A percentile compares a stretch with the other conserved stretches of the same genome.
Evolutionary conservation across 2,113 vertebrate species (phyloP).

Genomic region (Austrofundulus limnaeus): DNA sequence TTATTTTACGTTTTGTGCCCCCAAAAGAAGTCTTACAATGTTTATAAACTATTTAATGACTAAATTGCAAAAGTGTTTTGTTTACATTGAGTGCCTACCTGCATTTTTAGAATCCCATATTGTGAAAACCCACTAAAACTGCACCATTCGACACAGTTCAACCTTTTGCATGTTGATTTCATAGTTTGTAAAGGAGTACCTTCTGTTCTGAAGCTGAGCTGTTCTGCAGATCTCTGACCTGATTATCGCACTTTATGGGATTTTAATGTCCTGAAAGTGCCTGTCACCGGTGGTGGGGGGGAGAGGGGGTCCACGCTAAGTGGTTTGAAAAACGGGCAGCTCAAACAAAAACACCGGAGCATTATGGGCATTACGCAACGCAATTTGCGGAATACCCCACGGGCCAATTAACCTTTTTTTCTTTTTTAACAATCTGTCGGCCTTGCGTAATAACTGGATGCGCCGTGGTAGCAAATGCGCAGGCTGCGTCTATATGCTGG

Average conservation of each 20-base stretch:
- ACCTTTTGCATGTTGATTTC: no score
- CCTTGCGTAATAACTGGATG: conserved; percentile 57
- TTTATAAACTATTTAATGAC: no score
- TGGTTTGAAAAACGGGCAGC: conserved; percentile 32
- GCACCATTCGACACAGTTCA: no score
- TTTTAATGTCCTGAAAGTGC: conserved; percentile 35
- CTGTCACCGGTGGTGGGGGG: neutral
- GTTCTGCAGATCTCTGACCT: conserved; percentile 37
- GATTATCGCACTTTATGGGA: conserved; percentile 58
- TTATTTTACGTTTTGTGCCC: no score
- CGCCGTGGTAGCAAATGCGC: conserved; percentile 48
- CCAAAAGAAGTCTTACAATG: no score
- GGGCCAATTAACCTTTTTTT: conserved; percentile 66
- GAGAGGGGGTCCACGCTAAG: conserved; percentile 18
- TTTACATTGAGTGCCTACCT: no score
- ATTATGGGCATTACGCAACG: conserved; percentile 66
- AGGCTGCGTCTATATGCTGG: conserved; percentile 31
- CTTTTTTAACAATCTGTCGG: conserved; percentile 42
- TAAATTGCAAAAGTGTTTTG: no score
- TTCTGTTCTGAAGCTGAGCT: conserved; percentile 11
- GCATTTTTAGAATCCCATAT: no score
- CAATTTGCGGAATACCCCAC: conserved; percentile 58
- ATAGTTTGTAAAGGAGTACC: no score
- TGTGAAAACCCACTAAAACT: no score
- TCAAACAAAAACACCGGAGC: conserved; percentile 23